Conservation (phyloP, 2,888 invertebrate genomes). For the Crossocerus cetratus region DNA sequence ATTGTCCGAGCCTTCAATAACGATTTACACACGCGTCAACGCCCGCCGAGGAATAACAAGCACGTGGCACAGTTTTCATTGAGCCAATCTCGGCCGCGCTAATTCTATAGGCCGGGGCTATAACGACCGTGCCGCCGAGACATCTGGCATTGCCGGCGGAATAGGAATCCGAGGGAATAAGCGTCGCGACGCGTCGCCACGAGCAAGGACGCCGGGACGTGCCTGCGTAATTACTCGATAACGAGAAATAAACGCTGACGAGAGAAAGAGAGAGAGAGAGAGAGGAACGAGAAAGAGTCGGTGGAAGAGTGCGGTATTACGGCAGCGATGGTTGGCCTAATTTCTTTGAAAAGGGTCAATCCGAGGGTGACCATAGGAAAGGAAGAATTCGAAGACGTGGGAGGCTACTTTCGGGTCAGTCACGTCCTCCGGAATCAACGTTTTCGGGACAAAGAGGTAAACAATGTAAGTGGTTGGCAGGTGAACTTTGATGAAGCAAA, state of each 20-base stretch:
- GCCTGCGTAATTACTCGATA: too few relatives aligned
- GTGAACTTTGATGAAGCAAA: conserved; percentile 7
- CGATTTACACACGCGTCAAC: conserved; percentile 41
- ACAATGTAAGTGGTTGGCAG: conserved; percentile 16
- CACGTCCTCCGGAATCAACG: conserved; percentile 45
- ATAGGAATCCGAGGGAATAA: background rate
- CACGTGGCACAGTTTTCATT: conserved; percentile 29
- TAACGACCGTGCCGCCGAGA: background rate
- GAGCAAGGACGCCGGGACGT: background rate
- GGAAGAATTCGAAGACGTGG: conserved; percentile 35
- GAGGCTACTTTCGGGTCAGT: conserved; percentile 19
- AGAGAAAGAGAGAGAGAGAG: background rate
- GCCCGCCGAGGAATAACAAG: conserved; percentile 34
- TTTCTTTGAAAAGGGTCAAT: conserved; percentile 65
- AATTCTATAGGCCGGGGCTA: background rate
- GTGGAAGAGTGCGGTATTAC: conserved; percentile 46
- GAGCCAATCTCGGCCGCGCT: conserved; percentile 21
- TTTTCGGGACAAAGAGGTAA: conserved; percentile 27
- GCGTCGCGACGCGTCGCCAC: background rate
- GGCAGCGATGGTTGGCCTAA: conserved; percentile 64
- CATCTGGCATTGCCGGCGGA: background rate
- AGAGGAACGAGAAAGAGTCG: conserved; percentile 16
- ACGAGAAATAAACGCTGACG: background rate
- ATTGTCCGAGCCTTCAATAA: conserved; percentile 19
- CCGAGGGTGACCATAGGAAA: conserved; percentile 36